A percentile compares a stretch with the other conserved stretches of the same genome.
These are phyloP conservation scores for Neodontobutis hainanensis DNA, from an alignment of 2,113 vertebrate genomes.

Conservation along the genomic window DNA sequence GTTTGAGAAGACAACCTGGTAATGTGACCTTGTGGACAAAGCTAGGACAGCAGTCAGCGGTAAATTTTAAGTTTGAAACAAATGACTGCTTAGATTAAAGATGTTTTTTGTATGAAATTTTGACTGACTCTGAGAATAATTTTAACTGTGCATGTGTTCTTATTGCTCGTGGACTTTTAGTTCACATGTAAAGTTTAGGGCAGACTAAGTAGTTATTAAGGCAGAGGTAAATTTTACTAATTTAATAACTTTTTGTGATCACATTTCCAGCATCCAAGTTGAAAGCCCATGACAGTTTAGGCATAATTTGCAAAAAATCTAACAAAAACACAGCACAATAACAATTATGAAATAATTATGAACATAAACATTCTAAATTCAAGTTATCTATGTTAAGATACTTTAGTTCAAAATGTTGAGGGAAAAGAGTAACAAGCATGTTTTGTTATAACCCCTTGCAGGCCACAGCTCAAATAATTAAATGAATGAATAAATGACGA, in stretches of 20 bases:
- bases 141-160: not conserved
- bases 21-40: slow-evolving; percentile 34
- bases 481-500: slow-evolving; percentile 62
- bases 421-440: slow-evolving; percentile 28
- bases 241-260: no score
- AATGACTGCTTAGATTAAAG: not conserved
- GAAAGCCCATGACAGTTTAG: not conserved
- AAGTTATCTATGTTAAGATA: slow-evolving; percentile 11
- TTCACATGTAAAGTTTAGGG: slow-evolving; percentile 31
- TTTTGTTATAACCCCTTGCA: slow-evolving; percentile 38
- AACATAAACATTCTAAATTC: slow-evolving; percentile 26
- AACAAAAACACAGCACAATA: slow-evolving; percentile 14
- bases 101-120: no score
- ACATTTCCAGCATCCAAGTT: no score
- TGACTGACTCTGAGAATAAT: no score
- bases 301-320: slow-evolving; percentile 47
- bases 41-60: slow-evolving; percentile 26
- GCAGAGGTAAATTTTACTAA: no score
- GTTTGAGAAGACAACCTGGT: slow-evolving; percentile 35
- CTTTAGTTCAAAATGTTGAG: slow-evolving; percentile 16
- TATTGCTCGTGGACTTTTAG: slow-evolving; percentile 21
- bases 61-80: not conserved
- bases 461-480: slow-evolving; percentile 53
- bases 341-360: slow-evolving; percentile 44
- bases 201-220: no score